Evolutionary conservation across 2,888 invertebrate genomes (phyloP), one percentile per base, ranked within the genome.

Genomic region (Tridacna gigas): DNA sequence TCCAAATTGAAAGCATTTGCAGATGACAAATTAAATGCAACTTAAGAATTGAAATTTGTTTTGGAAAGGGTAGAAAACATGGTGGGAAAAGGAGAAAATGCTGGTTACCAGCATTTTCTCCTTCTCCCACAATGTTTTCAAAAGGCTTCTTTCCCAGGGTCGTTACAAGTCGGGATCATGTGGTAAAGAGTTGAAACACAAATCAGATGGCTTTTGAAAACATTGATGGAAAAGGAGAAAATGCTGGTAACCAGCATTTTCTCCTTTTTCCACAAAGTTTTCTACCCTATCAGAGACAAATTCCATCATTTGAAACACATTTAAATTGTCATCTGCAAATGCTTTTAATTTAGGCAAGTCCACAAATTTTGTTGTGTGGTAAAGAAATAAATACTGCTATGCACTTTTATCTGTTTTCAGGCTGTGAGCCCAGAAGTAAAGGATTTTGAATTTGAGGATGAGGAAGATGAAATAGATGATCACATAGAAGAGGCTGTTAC

Each of bases 391-490:
- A 20, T 20, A 20, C 9, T 5, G 20, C 2, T 56, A 15, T 20
- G 56, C 9, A 1, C 20, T 3, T 56, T 56, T 1, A 56, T 56
- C 63, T 63, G 20, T 67, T 48, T 66, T 13, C 47, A 84, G 84
- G 78, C 28, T 5, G 28, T 51, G 28, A 84, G 84, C 67, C 84
- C 84, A 28, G 77, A 77, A 0, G 77, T 85, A 13, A 47, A 56
- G 22, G 80, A 80, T 48, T 71, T 80, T 28, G 83, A 88, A 11
- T 80, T 82, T 79, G 89, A 86, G 26, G 84, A 84, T 13, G 88
- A 89, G 20, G 82, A 83, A 28, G 88, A 85, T n/a, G 89, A 89
- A 48, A 83, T 87, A 22, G 87, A 89, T 9, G 84, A 83, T 48
- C 67, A 83, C 15, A 83, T 83, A 26, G 77, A 85, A 20, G 85